Conservation (phyloP, 2,888 invertebrate genomes). For the Patella ulyssiponensis region DNA sequence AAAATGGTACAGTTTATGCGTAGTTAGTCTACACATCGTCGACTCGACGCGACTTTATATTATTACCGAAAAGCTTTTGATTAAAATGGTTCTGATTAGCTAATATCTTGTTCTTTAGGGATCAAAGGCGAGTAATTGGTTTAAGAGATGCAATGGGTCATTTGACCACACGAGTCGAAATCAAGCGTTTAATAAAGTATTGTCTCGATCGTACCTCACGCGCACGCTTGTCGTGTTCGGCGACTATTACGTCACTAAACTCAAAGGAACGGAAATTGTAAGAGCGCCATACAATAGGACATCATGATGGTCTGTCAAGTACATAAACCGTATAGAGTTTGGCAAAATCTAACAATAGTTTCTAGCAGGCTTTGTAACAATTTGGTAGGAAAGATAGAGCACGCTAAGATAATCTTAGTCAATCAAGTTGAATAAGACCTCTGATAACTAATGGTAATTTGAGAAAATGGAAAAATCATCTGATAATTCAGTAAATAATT, state of each 20-base stretch:
- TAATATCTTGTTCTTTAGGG: too few relatives aligned
- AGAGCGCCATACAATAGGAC: not conserved
- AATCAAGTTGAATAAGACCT: too few relatives aligned
- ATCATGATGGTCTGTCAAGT: conserved; percentile 3
- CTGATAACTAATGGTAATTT: not conserved
- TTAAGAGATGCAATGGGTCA: conserved; percentile 2
- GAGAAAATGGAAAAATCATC: not conserved
- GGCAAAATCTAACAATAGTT: not conserved
- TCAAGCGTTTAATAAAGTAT: conserved; percentile 2
- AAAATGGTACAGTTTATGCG: too few relatives aligned
- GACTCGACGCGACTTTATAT: too few relatives aligned
- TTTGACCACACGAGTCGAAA: not conserved
- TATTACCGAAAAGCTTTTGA: too few relatives aligned
- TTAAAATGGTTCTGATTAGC: too few relatives aligned
- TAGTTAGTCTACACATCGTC: too few relatives aligned
- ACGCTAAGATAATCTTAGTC: too few relatives aligned
- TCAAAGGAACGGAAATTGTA: conserved; percentile 9
- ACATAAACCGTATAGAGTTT: not conserved
- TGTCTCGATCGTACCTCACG: not conserved
- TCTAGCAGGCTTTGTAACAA: too few relatives aligned
- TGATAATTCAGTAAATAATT: not conserved
- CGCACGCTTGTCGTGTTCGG: not conserved
- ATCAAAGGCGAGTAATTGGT: conserved; percentile 8
- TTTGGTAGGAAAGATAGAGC: too few relatives aligned
- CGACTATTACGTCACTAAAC: not conserved